These are phyloP conservation scores for Drepana falcataria DNA, from an alignment of 2,888 invertebrate genomes.

Conservation along the genomic window DNA sequence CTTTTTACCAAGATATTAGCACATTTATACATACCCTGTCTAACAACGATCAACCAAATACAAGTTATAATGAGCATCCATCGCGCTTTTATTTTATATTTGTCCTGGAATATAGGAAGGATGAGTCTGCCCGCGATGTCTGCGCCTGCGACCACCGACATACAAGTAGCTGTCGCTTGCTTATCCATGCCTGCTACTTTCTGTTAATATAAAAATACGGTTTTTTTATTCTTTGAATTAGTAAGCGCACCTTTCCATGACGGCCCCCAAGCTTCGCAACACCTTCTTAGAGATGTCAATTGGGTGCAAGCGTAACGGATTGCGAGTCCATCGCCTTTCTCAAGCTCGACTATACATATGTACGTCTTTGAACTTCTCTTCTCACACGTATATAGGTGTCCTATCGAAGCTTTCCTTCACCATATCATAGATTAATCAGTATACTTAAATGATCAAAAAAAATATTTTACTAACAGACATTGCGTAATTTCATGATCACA, in stretches of 20 bases:
- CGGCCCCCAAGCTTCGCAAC: too few relatives aligned
- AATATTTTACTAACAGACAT: background rate
- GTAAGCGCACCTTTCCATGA: too few relatives aligned
- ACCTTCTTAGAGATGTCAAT: too few relatives aligned
- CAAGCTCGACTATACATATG: too few relatives aligned
- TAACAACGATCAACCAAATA: conserved; percentile 73
- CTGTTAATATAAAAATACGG: conserved; percentile 31
- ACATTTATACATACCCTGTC: conserved; percentile 71
- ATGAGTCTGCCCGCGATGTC: conserved; percentile 83
- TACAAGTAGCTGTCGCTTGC: conserved; percentile 81
- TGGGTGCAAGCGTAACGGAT: too few relatives aligned
- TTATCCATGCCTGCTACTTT: conserved; percentile 58
- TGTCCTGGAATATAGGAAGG: conserved; percentile 81
- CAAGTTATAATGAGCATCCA: conserved; percentile 81
- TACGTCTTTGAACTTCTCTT: too few relatives aligned
- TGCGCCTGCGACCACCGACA: conserved; percentile 84
- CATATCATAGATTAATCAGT: too few relatives aligned
- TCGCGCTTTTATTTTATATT: conserved; percentile 79
- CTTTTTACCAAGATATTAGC: background rate
- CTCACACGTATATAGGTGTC: too few relatives aligned
- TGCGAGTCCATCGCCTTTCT: too few relatives aligned
- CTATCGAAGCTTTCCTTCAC: too few relatives aligned
- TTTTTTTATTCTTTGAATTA: too few relatives aligned
- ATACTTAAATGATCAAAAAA: too few relatives aligned
- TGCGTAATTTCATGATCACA: background rate